Percentiles rank a stretch among this genome's conserved stretches.
phyloP scores from a whole-genome alignment of 2,113 vertebrate genomes.

The Tachycineta bicolor region DNA sequence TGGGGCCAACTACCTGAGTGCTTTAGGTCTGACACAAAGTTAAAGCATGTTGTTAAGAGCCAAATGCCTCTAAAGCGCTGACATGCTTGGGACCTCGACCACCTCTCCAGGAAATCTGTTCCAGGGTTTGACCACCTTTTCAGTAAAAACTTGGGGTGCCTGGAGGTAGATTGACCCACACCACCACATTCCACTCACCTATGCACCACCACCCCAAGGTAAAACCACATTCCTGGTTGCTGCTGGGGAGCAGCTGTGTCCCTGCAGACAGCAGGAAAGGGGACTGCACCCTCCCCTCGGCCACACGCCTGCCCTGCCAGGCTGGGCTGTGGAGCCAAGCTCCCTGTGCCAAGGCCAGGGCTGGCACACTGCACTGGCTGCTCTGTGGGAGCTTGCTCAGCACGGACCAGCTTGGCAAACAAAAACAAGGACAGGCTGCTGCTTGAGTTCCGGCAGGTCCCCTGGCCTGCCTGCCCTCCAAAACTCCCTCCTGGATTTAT shows the following conservation, averaged over 20 bases:
- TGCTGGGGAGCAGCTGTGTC: neutral
- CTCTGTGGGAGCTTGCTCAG: neutral
- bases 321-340: neutral
- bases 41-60: neutral
- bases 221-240: neutral
- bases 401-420: neutral
- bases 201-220: neutral
- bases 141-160: neutral
- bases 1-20: neutral
- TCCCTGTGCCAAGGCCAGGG: neutral
- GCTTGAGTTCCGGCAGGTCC: accelerated
- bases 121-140: neutral
- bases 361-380: neutral
- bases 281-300: neutral
- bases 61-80: neutral
- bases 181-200: neutral
- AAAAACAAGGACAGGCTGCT: neutral
- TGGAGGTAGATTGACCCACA: neutral
- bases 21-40: neutral
- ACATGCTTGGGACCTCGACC: accelerated
- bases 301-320: neutral
- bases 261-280: neutral
- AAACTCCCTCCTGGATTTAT: neutral
- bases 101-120: neutral
- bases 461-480: neutral